These are phyloP conservation scores for Tyrophagus putrescentiae DNA, from an alignment of 1,140 invertebrate species.

Conservation along the genomic window DNA sequence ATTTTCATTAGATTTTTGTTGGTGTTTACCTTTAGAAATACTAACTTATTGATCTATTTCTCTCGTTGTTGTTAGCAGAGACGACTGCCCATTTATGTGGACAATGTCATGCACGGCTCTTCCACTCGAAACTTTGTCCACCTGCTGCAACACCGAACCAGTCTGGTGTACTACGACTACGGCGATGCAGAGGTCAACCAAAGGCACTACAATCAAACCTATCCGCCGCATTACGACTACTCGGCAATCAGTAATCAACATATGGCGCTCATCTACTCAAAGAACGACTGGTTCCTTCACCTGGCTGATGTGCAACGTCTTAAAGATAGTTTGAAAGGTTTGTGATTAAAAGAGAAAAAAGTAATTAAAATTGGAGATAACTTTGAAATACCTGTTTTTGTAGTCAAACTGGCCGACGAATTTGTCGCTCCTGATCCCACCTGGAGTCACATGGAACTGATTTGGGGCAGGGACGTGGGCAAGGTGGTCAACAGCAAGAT, in stretches of 20 bases:
- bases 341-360: too few species aligned
- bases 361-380: too few species aligned
- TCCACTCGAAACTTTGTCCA: background rate
- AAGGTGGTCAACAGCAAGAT: slow-evolving; percentile 8
- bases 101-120: background rate
- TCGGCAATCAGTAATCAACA: background rate
- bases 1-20: too few species aligned
- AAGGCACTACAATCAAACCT: background rate
- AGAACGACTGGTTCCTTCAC: slow-evolving; percentile 21
- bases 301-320: slow-evolving; percentile 15
- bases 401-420: slow-evolving; percentile 16
- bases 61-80: background rate
- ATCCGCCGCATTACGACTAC: slow-evolving; percentile 7
- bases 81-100: background rate
- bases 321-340: slow-evolving; percentile 20
- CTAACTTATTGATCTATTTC: background rate
- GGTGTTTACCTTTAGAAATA: too few species aligned
- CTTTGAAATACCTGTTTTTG: too few species aligned
- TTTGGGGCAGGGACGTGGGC: slow-evolving; percentile 18
- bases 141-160: slow-evolving; percentile 1
- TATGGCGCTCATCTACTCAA: slow-evolving; percentile 17
- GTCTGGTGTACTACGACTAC: background rate
- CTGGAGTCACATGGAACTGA: slow-evolving; percentile 18
- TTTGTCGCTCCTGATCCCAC: slow-evolving; percentile 13
- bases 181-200: background rate